These are phyloP conservation scores for Sebastes goodei DNA, from an alignment of 2,797 vertebrate genomes.

Conservation along the genomic window DNA sequence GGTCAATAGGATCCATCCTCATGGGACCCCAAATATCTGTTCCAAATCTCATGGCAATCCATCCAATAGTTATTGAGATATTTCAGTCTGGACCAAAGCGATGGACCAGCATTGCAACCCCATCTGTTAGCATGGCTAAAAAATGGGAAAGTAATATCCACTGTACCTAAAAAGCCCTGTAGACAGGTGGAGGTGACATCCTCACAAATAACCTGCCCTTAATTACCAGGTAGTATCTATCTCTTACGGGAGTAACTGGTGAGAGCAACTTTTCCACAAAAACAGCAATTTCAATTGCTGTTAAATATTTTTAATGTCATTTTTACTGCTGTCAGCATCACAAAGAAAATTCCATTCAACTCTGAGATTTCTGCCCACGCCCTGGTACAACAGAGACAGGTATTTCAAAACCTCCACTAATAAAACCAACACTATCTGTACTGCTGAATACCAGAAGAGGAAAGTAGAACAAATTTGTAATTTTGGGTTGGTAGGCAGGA, in stretches of 20 bases:
- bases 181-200: neutral
- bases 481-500: neutral
- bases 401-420: neutral
- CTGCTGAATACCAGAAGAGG: neutral
- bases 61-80: no score
- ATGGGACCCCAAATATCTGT: neutral
- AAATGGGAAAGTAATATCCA: neutral
- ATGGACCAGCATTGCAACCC: neutral
- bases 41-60: neutral
- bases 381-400: neutral
- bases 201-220: neutral
- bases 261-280: neutral
- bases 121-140: neutral
- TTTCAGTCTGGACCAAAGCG: neutral
- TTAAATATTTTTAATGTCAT: neutral
- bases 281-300: neutral
- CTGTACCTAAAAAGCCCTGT: neutral
- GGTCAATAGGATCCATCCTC: neutral
- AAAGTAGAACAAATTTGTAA: neutral
- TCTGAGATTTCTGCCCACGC: no score
- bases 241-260: neutral
- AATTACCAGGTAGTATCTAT: neutral
- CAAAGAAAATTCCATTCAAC: neutral
- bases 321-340: neutral
- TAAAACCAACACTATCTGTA: neutral